These are phyloP conservation scores for Polydesmus complanatus DNA, from an alignment of 2,888 invertebrate genomes.

Conservation along the genomic window DNA sequence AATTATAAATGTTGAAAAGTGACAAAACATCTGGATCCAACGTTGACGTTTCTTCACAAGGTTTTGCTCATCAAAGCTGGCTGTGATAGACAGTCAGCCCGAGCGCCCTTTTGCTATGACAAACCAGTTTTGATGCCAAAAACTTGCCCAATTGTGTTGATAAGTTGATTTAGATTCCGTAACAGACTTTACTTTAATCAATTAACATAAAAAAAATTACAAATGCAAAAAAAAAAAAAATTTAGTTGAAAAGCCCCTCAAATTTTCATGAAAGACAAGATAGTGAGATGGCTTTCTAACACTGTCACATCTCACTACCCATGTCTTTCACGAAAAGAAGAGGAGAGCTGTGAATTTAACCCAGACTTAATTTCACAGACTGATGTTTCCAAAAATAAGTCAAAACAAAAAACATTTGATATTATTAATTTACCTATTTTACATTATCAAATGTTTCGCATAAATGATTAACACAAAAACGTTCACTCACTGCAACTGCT, in stretches of 20 bases:
- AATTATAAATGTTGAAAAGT: background rate
- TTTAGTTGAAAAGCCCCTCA: slow-evolving; percentile 8
- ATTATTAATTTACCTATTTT: too few relatives aligned
- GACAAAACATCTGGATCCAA: background rate
- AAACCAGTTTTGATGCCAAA: slow-evolving; percentile 65
- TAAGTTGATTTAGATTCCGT: too few relatives aligned
- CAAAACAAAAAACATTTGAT: background rate
- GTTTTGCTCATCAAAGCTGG: slow-evolving; percentile 89
- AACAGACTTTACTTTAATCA: background rate
- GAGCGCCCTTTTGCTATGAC: slow-evolving; percentile 51
- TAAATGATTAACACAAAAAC: slow-evolving; percentile 8
- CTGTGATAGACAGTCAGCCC: slow-evolving; percentile 57
- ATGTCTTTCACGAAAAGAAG: slow-evolving; percentile 70
- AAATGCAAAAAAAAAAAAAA: background rate
- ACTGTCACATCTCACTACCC: slow-evolving; percentile 86
- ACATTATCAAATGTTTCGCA: too few relatives aligned
- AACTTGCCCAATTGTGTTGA: slow-evolving; percentile 39
- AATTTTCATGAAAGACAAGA: slow-evolving; percentile 85
- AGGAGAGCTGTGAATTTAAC: slow-evolving; percentile 1
- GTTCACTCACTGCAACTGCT: slow-evolving; percentile 43
- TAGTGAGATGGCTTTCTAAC: slow-evolving; percentile 69
- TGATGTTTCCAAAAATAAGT: background rate
- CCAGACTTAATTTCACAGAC: background rate
- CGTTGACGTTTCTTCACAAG: slow-evolving; percentile 32
- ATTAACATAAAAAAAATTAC: background rate